Evolutionary conservation across 2,113 vertebrate species (phyloP).

Genomic region (Zingel zingel): DNA sequence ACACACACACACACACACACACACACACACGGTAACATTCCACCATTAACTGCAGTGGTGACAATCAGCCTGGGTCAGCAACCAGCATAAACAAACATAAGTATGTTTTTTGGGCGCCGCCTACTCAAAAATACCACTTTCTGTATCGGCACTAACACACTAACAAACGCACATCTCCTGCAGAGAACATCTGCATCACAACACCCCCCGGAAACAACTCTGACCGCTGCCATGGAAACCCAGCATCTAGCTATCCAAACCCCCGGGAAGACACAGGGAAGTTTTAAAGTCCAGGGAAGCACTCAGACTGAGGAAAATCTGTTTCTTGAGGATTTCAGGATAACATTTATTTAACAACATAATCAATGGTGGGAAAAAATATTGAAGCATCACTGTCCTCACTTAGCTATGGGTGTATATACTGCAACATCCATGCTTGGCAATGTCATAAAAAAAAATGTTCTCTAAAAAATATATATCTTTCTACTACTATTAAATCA

Average conservation of each 20-base stretch:
- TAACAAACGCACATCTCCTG: constrained; percentile 56
- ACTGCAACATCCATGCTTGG: not conserved
- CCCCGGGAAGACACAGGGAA: constrained; percentile 10
- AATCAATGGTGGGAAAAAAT: not conserved
- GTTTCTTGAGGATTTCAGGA: constrained; percentile 9
- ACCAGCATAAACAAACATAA: constrained; percentile 73
- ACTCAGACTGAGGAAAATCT: constrained; percentile 27
- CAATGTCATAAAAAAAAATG: not conserved
- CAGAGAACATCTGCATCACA: constrained; percentile 84
- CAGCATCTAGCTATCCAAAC: constrained; percentile 62
- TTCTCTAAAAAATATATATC: not conserved
- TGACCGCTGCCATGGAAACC: constrained; percentile 78
- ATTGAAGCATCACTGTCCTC: not conserved
- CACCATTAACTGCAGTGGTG: constrained; percentile 68
- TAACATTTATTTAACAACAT: constrained; percentile 14
- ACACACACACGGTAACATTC: constrained; percentile 67
- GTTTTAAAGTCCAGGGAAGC: constrained; percentile 39
- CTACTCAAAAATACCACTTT: constrained; percentile 61
- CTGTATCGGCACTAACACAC: constrained; percentile 45
- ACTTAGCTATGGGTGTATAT: not conserved
- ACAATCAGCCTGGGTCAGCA: constrained; percentile 69
- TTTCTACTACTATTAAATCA: not conserved
- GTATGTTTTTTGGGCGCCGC: constrained; percentile 56
- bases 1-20: constrained; percentile 4
- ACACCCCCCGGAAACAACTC: constrained; percentile 63